Conservation (phyloP, 2,888 invertebrate genomes). For the Deroplatys truncata region DNA sequence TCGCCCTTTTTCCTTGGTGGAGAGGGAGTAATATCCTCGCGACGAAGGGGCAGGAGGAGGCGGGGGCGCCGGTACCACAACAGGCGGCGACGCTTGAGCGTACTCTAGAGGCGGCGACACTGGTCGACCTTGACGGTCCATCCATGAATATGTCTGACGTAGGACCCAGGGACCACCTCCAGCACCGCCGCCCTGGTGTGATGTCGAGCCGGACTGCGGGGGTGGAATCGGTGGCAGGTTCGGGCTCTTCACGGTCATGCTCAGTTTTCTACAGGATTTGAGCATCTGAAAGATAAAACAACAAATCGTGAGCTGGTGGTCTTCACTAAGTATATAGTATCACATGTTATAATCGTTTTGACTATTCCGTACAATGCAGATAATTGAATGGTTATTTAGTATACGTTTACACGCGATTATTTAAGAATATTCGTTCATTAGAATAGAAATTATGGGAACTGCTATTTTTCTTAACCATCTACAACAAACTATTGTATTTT, state of each 20-base stretch:
- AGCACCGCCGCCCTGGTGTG: conserved; percentile 43
- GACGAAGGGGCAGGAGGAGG: conserved; percentile 36
- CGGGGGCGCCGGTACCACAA: conserved; percentile 42
- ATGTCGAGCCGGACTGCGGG: conserved; percentile 35
- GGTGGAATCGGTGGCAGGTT: conserved; percentile 48
- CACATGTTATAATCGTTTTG: too few species aligned
- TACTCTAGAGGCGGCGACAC: conserved; percentile 79
- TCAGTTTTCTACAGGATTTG: conserved; percentile 81
- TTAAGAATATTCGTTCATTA: too few species aligned
- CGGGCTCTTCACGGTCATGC: conserved; percentile 83
- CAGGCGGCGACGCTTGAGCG: conserved; percentile 41
- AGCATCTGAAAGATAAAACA: conserved; percentile 63
- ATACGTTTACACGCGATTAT: too few species aligned
- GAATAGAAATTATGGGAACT: too few species aligned
- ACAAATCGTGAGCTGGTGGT: background rate
- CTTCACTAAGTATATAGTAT: too few species aligned
- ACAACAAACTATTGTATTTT: too few species aligned
- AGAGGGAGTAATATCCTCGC: conserved; percentile 34
- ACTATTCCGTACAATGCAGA: too few species aligned
- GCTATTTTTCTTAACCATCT: too few species aligned
- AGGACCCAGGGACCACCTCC: conserved; percentile 47
- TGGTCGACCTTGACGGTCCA: conserved; percentile 86
- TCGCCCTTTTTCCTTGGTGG: conserved; percentile 59
- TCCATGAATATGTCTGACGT: conserved; percentile 88
- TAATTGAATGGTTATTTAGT: too few species aligned